Conservation (phyloP, 2,888 invertebrate genomes). For the Cataglyphis albicans region DNA sequence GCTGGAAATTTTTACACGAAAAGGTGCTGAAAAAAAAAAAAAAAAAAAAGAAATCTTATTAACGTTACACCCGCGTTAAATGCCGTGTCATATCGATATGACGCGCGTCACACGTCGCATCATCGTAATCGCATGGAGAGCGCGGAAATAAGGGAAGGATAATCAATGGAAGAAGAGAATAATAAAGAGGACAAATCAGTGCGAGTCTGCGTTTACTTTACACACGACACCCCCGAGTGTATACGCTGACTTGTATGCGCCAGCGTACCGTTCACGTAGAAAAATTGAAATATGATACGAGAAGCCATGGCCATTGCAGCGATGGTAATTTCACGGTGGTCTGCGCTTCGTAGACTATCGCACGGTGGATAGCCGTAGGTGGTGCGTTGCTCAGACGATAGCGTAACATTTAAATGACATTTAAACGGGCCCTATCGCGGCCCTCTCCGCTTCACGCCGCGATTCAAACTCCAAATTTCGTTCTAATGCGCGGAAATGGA, state of each 20-base stretch:
- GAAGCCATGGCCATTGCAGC: constrained; percentile 12
- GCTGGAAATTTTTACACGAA: neutral
- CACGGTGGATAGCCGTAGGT: constrained; percentile 14
- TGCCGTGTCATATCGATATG: neutral
- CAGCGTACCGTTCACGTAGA: constrained; percentile 48
- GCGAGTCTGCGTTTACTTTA: constrained; percentile 32
- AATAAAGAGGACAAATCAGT: neutral
- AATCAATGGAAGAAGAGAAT: neutral
- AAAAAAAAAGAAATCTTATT: constrained; percentile 33
- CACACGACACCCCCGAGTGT: neutral
- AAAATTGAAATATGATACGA: constrained; percentile 56
- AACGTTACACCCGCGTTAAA: constrained; percentile 16
- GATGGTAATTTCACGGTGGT: constrained; percentile 58
- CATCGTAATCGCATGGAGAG: neutral
- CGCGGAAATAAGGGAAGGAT: constrained; percentile 1
- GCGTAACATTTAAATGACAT: constrained; percentile 54
- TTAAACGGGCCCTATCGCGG: constrained; percentile 23
- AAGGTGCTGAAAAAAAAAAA: constrained; percentile 7
- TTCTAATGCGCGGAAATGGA: neutral
- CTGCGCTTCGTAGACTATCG: constrained; percentile 41
- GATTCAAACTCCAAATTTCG: neutral
- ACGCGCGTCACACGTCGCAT: neutral
- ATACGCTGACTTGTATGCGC: neutral
- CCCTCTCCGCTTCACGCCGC: constrained; percentile 35
- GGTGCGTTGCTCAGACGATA: neutral